Percentiles rank a stretch among this genome's conserved stretches.
Evolutionary conservation across 1,140 invertebrate species (phyloP).

Genomic region (Zaprionus inermis): DNA sequence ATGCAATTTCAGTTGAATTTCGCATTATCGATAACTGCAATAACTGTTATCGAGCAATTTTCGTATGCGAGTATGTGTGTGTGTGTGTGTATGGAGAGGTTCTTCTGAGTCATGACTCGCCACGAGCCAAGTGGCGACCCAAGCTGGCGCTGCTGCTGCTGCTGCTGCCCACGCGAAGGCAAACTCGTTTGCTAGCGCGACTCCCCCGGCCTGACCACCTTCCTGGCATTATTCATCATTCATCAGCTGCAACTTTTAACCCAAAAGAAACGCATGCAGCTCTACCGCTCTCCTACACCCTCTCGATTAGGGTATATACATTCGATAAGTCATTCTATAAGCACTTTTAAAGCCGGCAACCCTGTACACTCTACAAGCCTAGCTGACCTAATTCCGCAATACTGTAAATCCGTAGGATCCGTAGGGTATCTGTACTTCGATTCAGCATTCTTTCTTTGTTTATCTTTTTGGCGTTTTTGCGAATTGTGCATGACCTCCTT

Average conservation of each 20-base stretch:
- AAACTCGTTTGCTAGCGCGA: slow-evolving; percentile 51
- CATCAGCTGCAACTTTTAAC: slow-evolving; percentile 35
- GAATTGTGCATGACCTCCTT: slow-evolving; percentile 63
- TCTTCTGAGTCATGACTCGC: slow-evolving; percentile 53
- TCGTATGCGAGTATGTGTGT: slow-evolving; percentile 1
- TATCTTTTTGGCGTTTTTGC: slow-evolving; percentile 2
- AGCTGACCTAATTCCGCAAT: background rate
- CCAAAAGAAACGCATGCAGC: slow-evolving; percentile 23
- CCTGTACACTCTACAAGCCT: background rate
- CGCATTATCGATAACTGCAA: slow-evolving; percentile 39
- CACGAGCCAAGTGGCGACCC: slow-evolving; percentile 43
- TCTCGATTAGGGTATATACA: background rate
- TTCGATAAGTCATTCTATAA: too few species aligned
- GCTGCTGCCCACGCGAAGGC: slow-evolving; percentile 39
- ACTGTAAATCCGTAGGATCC: too few species aligned
- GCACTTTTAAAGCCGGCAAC: background rate
- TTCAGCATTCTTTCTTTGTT: background rate
- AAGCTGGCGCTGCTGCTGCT: slow-evolving; percentile 11
- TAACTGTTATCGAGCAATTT: slow-evolving; percentile 13
- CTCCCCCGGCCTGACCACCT: background rate
- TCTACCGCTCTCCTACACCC: background rate
- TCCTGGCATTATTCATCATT: slow-evolving; percentile 29
- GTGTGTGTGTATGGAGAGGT: slow-evolving; percentile 10
- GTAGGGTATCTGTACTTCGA: background rate
- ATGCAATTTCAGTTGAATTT: slow-evolving; percentile 1